These are phyloP conservation scores for Sarcophaga rosellei DNA, from an alignment of 2,888 invertebrate genomes.

Conservation along the genomic window DNA sequence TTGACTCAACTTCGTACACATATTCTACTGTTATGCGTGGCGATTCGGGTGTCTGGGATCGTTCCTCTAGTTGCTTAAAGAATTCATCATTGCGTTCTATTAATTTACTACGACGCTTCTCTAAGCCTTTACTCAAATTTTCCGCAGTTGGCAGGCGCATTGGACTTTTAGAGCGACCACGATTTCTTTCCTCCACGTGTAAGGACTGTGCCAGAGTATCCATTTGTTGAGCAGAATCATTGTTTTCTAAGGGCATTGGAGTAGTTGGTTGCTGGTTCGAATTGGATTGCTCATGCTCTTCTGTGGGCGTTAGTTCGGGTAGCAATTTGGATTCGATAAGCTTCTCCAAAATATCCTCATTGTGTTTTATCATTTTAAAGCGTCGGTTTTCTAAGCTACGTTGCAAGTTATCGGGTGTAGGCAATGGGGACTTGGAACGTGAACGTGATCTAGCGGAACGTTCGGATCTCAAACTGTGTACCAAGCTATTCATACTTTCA, in stretches of 20 bases:
- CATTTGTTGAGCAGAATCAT: conserved; percentile 29
- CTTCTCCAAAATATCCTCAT: conserved; percentile 71
- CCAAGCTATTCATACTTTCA: conserved; percentile 41
- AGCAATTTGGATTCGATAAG: conserved; percentile 60
- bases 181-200: conserved; percentile 46
- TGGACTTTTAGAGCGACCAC: conserved; percentile 60
- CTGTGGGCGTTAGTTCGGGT: conserved; percentile 12
- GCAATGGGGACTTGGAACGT: conserved; percentile 72
- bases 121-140: conserved; percentile 74
- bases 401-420: conserved; percentile 70
- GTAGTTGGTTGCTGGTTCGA: not conserved
- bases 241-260: not conserved
- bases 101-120: conserved; percentile 71
- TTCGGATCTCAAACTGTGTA: conserved; percentile 32
- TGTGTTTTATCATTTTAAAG: conserved; percentile 69
- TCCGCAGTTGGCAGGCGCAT: conserved; percentile 70
- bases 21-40: conserved; percentile 69
- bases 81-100: conserved; percentile 75
- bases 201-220: conserved; percentile 49
- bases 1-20: conserved; percentile 69
- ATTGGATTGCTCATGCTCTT: conserved; percentile 15
- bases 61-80: conserved; percentile 71
- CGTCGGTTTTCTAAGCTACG: conserved; percentile 70
- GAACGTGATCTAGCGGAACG: conserved; percentile 53
- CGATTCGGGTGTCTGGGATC: conserved; percentile 72